phyloP scores from a whole-genome alignment of 2,797 vertebrate genomes.

The Liparis tanakae region DNA sequence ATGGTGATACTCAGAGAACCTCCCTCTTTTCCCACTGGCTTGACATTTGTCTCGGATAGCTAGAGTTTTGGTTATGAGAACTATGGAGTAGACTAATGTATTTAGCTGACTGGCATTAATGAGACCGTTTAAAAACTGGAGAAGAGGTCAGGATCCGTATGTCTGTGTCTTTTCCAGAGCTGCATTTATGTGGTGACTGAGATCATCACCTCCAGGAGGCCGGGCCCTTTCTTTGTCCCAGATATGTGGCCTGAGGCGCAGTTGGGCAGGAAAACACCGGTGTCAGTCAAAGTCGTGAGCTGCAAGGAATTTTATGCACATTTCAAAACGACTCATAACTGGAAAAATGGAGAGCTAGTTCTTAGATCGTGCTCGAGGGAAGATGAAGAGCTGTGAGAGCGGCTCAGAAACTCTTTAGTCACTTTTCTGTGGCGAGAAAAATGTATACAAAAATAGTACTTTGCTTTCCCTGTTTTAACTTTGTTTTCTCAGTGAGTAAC shows the following conservation, averaged over 20 bases:
- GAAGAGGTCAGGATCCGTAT: conserved; percentile 28
- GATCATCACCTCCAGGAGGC: conserved; percentile 53
- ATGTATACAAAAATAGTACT: conserved; percentile 49
- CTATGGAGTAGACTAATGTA: conserved; percentile 14
- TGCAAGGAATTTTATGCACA: conserved; percentile 59
- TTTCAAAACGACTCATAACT: conserved; percentile 52
- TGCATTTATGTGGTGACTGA: conserved; percentile 47
- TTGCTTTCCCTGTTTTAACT: conserved; percentile 40
- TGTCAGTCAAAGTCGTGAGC: conserved; percentile 65
- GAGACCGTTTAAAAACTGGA: conserved; percentile 37
- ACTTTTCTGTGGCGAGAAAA: conserved; percentile 37
- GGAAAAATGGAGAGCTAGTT: conserved; percentile 67
- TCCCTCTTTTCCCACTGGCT: conserved; percentile 6
- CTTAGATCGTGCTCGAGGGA: conserved; percentile 45
- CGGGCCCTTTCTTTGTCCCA: conserved; percentile 47
- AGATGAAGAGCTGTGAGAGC: conserved; percentile 45
- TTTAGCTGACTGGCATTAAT: conserved; percentile 36
- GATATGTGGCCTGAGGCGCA: conserved; percentile 37
- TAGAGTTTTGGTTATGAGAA: conserved; percentile 3
- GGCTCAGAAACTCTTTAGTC: conserved; percentile 50
- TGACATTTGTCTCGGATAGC: conserved; percentile 23
- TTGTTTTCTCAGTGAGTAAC: conserved; percentile 38
- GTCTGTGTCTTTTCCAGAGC: conserved; percentile 56
- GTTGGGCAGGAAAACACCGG: conserved; percentile 35
- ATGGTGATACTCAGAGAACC: background rate